A percentile compares a stretch with the other conserved stretches of the same genome.
Evolutionary conservation across 2,797 vertebrate species (phyloP).

Genomic region (Knipowitschia caucasica): DNA sequence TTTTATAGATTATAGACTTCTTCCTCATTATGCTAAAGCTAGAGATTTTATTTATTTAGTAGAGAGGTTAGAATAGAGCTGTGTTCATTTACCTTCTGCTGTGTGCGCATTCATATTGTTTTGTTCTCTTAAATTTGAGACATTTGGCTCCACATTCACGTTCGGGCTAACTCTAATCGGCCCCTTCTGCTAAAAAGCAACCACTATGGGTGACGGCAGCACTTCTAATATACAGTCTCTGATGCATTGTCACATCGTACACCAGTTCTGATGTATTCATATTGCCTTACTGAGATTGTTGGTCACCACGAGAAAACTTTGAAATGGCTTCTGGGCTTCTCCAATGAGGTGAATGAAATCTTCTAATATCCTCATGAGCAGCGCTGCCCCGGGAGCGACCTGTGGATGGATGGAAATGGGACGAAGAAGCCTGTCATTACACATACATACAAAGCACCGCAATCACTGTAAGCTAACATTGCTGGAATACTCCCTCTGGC

Average conservation of each 20-base stretch:
- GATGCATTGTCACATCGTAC: not conserved
- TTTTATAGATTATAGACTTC: too few species aligned
- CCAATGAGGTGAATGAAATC: slow-evolving; percentile 98
- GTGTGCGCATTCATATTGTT: too few species aligned
- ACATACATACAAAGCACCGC: not conserved
- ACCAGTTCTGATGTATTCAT: not conserved
- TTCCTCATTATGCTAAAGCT: too few species aligned
- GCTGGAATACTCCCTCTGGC: slow-evolving; percentile 16
- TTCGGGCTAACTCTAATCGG: too few species aligned
- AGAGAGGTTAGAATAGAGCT: too few species aligned
- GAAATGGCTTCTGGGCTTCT: slow-evolving; percentile 93
- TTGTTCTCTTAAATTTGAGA: too few species aligned
- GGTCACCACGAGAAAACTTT: slow-evolving; percentile 94
- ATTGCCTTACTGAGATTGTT: slow-evolving; percentile 89
- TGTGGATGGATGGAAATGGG: slow-evolving; percentile 43
- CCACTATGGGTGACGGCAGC: too few species aligned
- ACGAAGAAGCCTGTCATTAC: slow-evolving; percentile 5
- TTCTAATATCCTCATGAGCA: slow-evolving; percentile 93
- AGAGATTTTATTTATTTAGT: too few species aligned
- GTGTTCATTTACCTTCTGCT: too few species aligned
- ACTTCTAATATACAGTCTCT: not conserved
- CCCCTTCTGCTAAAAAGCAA: too few species aligned
- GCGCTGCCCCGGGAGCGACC: slow-evolving; percentile 91
- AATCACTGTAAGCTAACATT: not conserved
- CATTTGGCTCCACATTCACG: too few species aligned